These are phyloP conservation scores for Epinotia nisella DNA, from an alignment of 2,888 invertebrate species.

Conservation along the genomic window DNA sequence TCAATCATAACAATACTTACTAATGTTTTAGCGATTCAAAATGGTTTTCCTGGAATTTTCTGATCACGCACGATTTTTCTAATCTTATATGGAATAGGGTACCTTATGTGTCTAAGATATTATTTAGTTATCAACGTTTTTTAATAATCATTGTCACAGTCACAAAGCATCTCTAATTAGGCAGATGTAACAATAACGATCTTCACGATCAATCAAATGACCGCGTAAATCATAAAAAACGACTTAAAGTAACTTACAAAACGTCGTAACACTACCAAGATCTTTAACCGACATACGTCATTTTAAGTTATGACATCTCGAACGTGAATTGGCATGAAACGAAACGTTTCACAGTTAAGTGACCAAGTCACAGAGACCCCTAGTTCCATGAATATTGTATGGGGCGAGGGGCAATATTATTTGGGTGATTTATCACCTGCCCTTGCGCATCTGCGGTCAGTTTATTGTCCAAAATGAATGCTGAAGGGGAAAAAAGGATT, in stretches of 20 bases:
- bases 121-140: too few relatives aligned
- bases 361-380: slow-evolving; percentile 30
- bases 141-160: slow-evolving; percentile 13
- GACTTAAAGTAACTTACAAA: slow-evolving; percentile 46
- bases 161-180: slow-evolving; percentile 37
- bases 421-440: slow-evolving; percentile 63
- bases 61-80: too few relatives aligned
- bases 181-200: slow-evolving; percentile 40
- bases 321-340: slow-evolving; percentile 57
- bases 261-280: slow-evolving; percentile 27
- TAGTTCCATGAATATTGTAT: slow-evolving; percentile 2
- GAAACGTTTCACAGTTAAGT: slow-evolving; percentile 48
- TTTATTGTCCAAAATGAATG: slow-evolving; percentile 70
- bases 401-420: neutral
- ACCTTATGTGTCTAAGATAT: too few relatives aligned
- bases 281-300: slow-evolving; percentile 43
- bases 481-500: slow-evolving; percentile 54
- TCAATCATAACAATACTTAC: too few relatives aligned
- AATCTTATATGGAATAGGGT: too few relatives aligned
- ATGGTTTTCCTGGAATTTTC: too few relatives aligned
- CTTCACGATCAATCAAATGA: slow-evolving; percentile 36
- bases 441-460: slow-evolving; percentile 72
- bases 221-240: slow-evolving; percentile 51
- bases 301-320: slow-evolving; percentile 43
- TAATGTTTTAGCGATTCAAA: too few relatives aligned